Evolutionary conservation across 2,888 invertebrate species (phyloP).

Genomic region (Meta bourneti): DNA sequence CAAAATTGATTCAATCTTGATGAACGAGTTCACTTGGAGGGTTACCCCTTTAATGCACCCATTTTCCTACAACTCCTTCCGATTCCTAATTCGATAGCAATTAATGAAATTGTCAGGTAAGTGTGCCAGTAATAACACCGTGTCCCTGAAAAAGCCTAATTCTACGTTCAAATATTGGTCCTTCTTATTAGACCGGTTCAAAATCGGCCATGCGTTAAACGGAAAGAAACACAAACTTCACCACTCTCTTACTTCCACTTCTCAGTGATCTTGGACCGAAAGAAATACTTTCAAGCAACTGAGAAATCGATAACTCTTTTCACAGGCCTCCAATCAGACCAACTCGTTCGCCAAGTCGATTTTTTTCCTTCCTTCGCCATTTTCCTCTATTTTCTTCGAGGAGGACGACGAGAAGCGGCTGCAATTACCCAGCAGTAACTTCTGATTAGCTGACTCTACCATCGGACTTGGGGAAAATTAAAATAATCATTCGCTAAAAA

Average conservation of each 20-base stretch:
- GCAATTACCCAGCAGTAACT: not conserved
- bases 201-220: not conserved
- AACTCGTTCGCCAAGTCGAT: slow-evolving; percentile 25
- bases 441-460: not conserved
- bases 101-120: no score
- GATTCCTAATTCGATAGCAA: no score
- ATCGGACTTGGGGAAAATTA: slow-evolving; percentile 8
- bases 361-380: not conserved
- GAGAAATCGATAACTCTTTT: slow-evolving; percentile 49
- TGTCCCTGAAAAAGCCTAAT: not conserved
- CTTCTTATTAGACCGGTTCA: not conserved
- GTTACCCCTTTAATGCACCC: no score
- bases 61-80: no score
- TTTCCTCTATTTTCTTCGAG: not conserved
- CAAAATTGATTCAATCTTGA: no score
- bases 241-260: not conserved
- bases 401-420: not conserved
- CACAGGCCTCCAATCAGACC: slow-evolving; percentile 47
- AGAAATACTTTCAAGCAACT: slow-evolving; percentile 32
- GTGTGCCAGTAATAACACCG: no score
- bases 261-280: slow-evolving; percentile 14
- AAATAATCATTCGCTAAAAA: slow-evolving; percentile 20
- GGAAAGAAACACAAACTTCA: not conserved
- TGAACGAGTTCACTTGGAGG: no score
- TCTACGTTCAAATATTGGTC: slow-evolving; percentile 7